Base-by-base conservation (phyloP, 2,888 invertebrate genomes). In the Drosophila mimetica region DNA sequence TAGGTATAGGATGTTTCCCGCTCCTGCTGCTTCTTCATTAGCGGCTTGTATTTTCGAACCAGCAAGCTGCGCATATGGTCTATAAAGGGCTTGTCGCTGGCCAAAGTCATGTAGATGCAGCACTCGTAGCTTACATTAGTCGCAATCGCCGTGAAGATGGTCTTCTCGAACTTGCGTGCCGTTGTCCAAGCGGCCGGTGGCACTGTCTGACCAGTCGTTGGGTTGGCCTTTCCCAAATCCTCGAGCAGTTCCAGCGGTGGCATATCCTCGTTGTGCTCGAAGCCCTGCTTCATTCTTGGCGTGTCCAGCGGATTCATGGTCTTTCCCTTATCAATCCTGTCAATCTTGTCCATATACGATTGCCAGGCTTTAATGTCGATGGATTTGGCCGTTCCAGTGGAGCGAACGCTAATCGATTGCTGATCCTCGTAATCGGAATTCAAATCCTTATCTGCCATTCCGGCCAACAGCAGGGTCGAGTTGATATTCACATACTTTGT, bases 401-500 rank as follows among this genome's bases (percentile, higher is more conserved):
- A 48, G 28, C 25, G 14, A 11, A 18, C 1, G 14, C 59, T 59
- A 1, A 41, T 18, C 18, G 28, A 22, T 4, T 39, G 18, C 18
- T 52, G 11, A 16, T 37, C 32, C 2, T 51, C 32, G 14, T 16
- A 8, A n/a, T 36, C 42, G 5, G 18, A 3, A 9, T 28, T 4
- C 2, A 2, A 2, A 16, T 64, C 22, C 20, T 55, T 32, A 2
- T 34, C 18, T 1, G 94, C 95, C 30, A 95, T 91, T 0, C 96
- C 96, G 69, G 93, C 92, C 7, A 94, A 93, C 1, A 95, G 92
- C 16, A 97, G 92, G 70, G 92, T 92, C 46, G 93, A 92, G 85
- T 95, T 96, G 1, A 97, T 92, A 47, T 94, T 95, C 20, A 93
- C 93, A 92, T 94, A 95, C 71, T 94, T 94, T 0, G 32, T 93